Base-by-base conservation (phyloP, 2,797 vertebrate species). In the Phylloscopus collybita region DNA sequence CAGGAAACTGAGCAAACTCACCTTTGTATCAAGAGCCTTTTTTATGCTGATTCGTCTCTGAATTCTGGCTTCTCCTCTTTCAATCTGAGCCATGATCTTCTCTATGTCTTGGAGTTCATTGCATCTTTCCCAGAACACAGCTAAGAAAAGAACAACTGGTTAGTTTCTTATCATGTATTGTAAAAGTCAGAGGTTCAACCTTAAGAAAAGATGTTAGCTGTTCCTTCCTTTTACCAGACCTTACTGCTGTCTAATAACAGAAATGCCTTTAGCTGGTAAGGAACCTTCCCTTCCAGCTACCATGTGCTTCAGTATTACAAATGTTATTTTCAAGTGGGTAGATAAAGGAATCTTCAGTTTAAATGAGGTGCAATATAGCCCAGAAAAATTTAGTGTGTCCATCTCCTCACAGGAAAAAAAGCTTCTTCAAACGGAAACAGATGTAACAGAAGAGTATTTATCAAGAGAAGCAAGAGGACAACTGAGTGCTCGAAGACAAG, bases 11-110 rank as follows among this genome's bases (percentile, higher is more conserved):
- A n/a, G 34, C 62, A 81, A 72, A 57, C 53, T 38, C 98, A 99
- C 99, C 98, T 99, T 99, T 32, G 99, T 99, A 96, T 99, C 99
- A 18, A 99, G 98, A 67, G 99, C 99, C 96, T 99, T 99, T 97
- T 99, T 99, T 78, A 99, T 99, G 97, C 99, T 99, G 95, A 99
- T 99, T 95, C 99, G 98, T 90, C 99, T 99, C 97, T 99, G 99
- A 97, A 99, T 99, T 95, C 99, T 98, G 94, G 99, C 99, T 97
- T 99, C 99, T 96, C 99, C 99, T 94, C 99, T 98, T 97, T 99
- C 99, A 74, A 99, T 99, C 97, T 99, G 99, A 85, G 99, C 99
- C 99, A 99, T 99, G 94, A 99, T 99, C 98, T 99, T 99, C 96
- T 99, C 99, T 76, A 99, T 99, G 88, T 99, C 99, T 95, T 99